Evolutionary conservation across 2,888 invertebrate species (phyloP), one percentile per base, ranked within the genome.

Genomic region (Ophion costatus): DNA sequence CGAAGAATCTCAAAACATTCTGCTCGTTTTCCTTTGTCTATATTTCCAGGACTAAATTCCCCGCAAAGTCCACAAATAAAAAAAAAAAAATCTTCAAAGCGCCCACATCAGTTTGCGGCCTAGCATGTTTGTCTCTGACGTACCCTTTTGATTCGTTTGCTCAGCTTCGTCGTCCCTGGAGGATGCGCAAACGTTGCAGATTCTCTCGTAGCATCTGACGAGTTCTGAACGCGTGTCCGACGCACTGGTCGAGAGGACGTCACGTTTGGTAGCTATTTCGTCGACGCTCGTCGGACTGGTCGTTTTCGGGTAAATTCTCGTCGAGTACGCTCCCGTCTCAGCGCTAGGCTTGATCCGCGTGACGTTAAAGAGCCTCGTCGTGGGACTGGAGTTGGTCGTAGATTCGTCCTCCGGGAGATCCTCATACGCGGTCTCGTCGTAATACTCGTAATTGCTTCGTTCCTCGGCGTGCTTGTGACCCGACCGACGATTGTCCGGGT

Each of bases 161-260:
- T 29, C 69, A 20, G 9, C 2, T 45, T 75, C 29, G 14, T 64
- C 64, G 2, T 74, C 64, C 4, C 22, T 22, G 29, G 70, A 45
- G 0, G 80, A 45, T 10, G 63, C 22, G 51, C 85, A 85, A 59
- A 69, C 74, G 57, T 87, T 86, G 80, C 92, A 92, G 11, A 89
- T 61, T 29, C 85, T 89, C 73, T 91, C 89, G 64, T 87, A 91
- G 74, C 92, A 92, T 10, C 75, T 87, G 1, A 89, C 42, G 0
- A 89, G 74, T 42, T 71, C 61, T 14, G 29, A 29, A 14, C n/a
- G 84, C 11, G 76, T 33, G 6, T 80, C 38, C 11, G 80, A 59
- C 42, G 14, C 7, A 24, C 7, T 69, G 22, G 69, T 51, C 10
- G 59, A 14, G 17, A 51, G 33, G 20, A 14, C 10, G 59, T 22